Evolutionary conservation across 2,797 vertebrate species (phyloP).

Genomic region (Dendrocincla tyrannina): DNA sequence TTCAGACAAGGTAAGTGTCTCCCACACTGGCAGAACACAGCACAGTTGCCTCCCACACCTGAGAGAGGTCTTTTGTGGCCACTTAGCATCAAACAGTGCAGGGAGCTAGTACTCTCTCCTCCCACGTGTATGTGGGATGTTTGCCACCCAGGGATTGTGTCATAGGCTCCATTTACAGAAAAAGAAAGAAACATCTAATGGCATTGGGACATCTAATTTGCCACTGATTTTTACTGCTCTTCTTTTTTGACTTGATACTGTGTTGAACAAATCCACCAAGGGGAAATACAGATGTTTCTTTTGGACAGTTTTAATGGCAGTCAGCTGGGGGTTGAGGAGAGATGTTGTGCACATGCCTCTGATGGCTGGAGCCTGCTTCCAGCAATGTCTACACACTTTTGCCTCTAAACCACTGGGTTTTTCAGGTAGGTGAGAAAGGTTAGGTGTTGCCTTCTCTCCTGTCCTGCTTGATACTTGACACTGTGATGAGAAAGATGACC

Average conservation of each 20-base stretch:
- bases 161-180: background rate
- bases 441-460: background rate
- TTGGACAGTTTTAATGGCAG: background rate
- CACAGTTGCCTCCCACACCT: background rate
- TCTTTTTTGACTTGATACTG: background rate
- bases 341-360: background rate
- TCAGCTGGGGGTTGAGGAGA: background rate
- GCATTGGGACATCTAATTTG: background rate
- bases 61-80: background rate
- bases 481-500: background rate
- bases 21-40: rapidly evolving
- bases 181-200: background rate
- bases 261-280: background rate
- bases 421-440: background rate
- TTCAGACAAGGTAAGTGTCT: background rate
- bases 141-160: background rate
- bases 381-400: background rate
- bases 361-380: background rate
- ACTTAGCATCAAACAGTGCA: background rate
- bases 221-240: background rate
- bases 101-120: background rate
- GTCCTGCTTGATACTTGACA: rapidly evolving
- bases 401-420: background rate
- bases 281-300: background rate
- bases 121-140: background rate